Base-by-base conservation (phyloP, 2,113 vertebrate species). In the Phaethon lepturus region DNA sequence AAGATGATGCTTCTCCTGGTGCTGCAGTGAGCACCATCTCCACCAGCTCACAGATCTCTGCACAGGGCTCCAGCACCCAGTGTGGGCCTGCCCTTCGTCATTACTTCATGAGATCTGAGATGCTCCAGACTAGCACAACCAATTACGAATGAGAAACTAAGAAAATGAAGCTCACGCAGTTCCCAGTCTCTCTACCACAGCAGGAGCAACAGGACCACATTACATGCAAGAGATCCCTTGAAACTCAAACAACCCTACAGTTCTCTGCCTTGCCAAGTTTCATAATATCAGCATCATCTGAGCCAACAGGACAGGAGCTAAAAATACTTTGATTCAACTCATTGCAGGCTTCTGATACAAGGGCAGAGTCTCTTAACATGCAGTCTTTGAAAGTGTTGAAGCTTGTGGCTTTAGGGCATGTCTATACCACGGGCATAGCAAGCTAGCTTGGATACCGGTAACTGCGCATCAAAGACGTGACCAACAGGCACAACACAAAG, bases 271-370 rank as follows among this genome's bases (percentile, higher is more conserved):
- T 92, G 95, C 92, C 96, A 94, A n/a, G 25, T 45, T 42, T 49
- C 74, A 49, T 94, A 90, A 69, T 11, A 58, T 79, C 95, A 86
- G 71, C 67, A 10, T 17, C 4, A 56, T 58, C 93, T 94, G 75
- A 96, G 59, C 77, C 81, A 83, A 69, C 26, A 24, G 85, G 87
- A 88, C 81, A 87, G 85, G 81, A 76, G 96, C 93, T 96, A 95
- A 94, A 96, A 96, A 94, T 94, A 95, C 77, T 0, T n/a, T 0
- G 10, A 66, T n/a, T 23, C 88, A 47, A 18, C 88, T 71, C 74
- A 2, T 75, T 2, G 25, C 90, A 85, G 71, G 86, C 86, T 77
- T 31, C 68, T 63, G 80, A 33, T 42, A 20, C 0, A 26, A 71
- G 64, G 91, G 89, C 76, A 97, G 76, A 81, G 78, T 1, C 78